These are phyloP conservation scores for Oriolus oriolus DNA, from an alignment of 2,113 vertebrate genomes.

Conservation along the genomic window DNA sequence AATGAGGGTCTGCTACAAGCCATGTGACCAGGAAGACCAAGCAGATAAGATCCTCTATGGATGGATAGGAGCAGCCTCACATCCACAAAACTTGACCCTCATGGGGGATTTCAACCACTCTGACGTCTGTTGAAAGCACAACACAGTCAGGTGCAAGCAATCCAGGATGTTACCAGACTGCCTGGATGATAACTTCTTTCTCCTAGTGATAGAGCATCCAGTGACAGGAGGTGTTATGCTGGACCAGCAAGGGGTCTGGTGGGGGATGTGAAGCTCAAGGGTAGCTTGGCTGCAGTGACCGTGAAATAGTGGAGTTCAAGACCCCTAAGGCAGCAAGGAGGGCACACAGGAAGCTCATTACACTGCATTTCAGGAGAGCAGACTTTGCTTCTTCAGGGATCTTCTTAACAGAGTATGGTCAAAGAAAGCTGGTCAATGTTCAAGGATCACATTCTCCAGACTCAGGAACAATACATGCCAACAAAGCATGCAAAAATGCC, in stretches of 20 bases:
- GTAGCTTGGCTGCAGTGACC: neutral
- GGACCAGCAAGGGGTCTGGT: neutral
- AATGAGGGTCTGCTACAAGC: neutral
- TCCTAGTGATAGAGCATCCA: neutral
- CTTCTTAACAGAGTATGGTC: too few species aligned
- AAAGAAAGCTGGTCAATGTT: neutral
- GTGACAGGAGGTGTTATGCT: neutral
- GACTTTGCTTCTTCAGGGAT: neutral
- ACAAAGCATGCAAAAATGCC: neutral
- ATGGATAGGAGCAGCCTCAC: neutral
- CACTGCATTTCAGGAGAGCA: neutral
- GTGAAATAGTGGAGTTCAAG: neutral
- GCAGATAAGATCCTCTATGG: neutral
- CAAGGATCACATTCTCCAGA: neutral
- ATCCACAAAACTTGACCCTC: neutral
- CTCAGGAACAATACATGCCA: neutral
- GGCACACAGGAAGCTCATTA: neutral
- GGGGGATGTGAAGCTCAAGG: neutral
- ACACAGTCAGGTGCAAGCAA: neutral
- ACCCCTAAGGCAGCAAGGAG: neutral
- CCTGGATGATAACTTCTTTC: neutral
- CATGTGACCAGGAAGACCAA: neutral
- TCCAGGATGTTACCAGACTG: rapidly evolving
- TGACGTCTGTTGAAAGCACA: neutral
- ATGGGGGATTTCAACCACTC: neutral